A percentile compares a stretch with the other conserved stretches of the same genome.
Conservation (phyloP, 2,797 vertebrate genomes). For the Dermochelys coriacea region DNA sequence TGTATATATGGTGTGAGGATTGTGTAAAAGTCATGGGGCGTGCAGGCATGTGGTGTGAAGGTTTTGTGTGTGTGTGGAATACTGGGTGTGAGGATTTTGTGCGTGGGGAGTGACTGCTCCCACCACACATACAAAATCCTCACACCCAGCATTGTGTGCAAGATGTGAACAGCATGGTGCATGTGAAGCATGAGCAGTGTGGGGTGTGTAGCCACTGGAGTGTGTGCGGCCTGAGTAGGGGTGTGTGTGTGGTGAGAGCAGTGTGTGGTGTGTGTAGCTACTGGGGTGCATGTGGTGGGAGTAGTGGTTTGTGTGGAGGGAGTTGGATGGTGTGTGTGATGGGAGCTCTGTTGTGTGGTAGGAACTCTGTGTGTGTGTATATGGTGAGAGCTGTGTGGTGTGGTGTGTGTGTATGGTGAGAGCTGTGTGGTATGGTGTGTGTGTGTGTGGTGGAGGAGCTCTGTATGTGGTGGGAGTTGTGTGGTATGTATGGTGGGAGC, state of each 20-base stretch:
- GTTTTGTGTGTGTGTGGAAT: not conserved
- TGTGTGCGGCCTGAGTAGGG: not conserved
- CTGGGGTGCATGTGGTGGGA: not conserved
- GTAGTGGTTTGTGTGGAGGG: not conserved
- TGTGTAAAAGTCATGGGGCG: not conserved
- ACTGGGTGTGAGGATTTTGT: not conserved
- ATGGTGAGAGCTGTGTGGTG: too few relatives aligned
- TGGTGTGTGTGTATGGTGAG: too few relatives aligned
- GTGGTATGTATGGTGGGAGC: too few relatives aligned
- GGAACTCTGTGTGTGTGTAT: too few relatives aligned
- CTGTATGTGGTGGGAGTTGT: too few relatives aligned
- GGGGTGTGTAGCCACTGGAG: not conserved
- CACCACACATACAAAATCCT: not conserved
- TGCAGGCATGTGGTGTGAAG: not conserved
- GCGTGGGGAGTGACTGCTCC: not conserved
- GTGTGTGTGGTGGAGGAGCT: too few relatives aligned
- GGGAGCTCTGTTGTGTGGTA: too few relatives aligned
- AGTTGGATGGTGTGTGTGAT: not conserved
- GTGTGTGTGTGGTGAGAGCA: not conserved
- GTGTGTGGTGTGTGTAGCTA: not conserved
- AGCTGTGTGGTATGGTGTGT: too few relatives aligned
- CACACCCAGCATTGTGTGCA: not conserved
- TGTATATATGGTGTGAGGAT: not conserved
- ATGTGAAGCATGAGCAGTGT: not conserved
- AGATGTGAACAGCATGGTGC: not conserved